Evolutionary conservation across 2,888 invertebrate genomes (phyloP), one percentile per base, ranked within the genome.

Genomic region (Synergus itoensis): DNA sequence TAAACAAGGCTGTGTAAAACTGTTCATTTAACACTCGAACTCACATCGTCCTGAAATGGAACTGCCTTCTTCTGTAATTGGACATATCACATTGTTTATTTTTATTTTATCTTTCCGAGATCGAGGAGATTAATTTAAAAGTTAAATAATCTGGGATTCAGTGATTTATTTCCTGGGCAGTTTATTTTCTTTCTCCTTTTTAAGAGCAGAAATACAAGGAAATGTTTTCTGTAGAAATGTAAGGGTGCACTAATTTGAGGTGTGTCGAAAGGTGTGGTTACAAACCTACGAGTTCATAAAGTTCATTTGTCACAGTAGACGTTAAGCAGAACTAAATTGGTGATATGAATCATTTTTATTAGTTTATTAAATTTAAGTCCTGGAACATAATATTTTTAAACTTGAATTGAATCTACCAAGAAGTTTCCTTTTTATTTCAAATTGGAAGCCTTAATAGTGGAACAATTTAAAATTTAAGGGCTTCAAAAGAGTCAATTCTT

Each of bases 1-100:
- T 60, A 53, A 82, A 79, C 80, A 77, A 79, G 79, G 79, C 76
- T 67, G 77, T 53, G 75, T 76, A 78, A 81, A 81, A 78, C 57
- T 77, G 75, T 76, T 63, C 69, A 77, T 79, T 82, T 82, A 80
- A 63, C 76, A 79, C 79, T 77, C 67, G 77, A 77, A 78, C 76
- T 81, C 69, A 69, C 69, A 48, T 69, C 48, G n/a, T 69, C 48
- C 69, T 69, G 14, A 69, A 69, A 69, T 69, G 48, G 16, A 48
- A 69, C 11, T 69, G 67, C 48, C 2, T 57, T 16, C 14, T 48
- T 16, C 48, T 2, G 8, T 69, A 69, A 48, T 69, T 45, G 21
- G 48, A 36, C 48, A 53, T 45, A 9, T 69, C 21, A 28, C 3
- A 28, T 65, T 67, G 18, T 21, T 28, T 67, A 43, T 67, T 9